These are phyloP conservation scores for Symphodus melops DNA, from an alignment of 2,113 vertebrate species.

Conservation along the genomic window DNA sequence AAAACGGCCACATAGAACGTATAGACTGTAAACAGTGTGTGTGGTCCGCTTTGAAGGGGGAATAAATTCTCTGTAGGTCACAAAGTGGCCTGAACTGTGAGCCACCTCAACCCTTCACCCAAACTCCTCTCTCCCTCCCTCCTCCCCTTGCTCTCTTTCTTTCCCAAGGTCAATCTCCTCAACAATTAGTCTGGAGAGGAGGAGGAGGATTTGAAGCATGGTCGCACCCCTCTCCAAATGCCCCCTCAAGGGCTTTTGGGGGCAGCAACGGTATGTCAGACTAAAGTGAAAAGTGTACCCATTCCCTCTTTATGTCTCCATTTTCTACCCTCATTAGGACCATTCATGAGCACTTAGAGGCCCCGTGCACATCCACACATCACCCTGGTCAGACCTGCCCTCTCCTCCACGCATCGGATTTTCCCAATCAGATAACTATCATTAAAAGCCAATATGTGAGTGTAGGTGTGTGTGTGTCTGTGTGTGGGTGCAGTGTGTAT, in stretches of 20 bases:
- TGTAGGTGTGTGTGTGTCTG: conserved; percentile 18
- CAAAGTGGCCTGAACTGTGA: conserved; percentile 52
- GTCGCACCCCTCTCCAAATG: conserved; percentile 77
- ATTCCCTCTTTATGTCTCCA: conserved; percentile 86
- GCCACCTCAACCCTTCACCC: conserved; percentile 62
- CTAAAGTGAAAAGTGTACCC: conserved; percentile 84
- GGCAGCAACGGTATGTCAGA: conserved; percentile 81
- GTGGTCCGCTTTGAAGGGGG: conserved; percentile 22
- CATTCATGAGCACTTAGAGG: conserved; percentile 81
- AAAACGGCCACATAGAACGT: conserved; percentile 3
- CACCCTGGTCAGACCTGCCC: conserved; percentile 70
- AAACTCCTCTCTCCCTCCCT: conserved; percentile 48
- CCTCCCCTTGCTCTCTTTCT: conserved; percentile 54
- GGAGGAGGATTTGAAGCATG: conserved; percentile 80
- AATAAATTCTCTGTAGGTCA: conserved; percentile 57
- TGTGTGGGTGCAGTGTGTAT: conserved; percentile 1
- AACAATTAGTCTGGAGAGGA: conserved; percentile 81
- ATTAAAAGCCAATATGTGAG: conserved; percentile 56
- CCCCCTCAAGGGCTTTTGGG: conserved; percentile 81
- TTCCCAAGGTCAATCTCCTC: conserved; percentile 84
- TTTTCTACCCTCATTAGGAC: conserved; percentile 83
- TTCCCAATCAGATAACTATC: conserved; percentile 77
- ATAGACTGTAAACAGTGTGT: background rate
- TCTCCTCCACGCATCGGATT: conserved; percentile 69
- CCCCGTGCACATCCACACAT: conserved; percentile 77